A percentile compares a stretch with the other conserved stretches of the same genome.
Conservation (phyloP, 1,140 invertebrate species). For the Lucilia sericata region DNA sequence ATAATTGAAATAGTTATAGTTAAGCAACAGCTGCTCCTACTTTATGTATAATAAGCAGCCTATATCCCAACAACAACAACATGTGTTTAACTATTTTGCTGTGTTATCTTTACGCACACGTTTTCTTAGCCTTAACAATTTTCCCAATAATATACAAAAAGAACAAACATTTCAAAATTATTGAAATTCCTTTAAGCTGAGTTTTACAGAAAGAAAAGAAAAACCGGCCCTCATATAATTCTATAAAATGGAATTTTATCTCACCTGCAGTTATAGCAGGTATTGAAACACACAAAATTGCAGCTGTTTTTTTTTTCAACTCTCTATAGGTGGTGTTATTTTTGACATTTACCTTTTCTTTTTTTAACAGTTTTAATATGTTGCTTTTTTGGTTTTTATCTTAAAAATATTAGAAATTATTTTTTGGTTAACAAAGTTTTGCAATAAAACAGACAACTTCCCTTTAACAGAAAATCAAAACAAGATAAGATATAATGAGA, state of each 20-base stretch:
- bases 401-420: neutral
- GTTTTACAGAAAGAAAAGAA: no score
- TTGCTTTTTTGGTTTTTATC: neutral
- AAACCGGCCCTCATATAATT: slow-evolving; percentile 34
- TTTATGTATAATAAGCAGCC: neutral
- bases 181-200: slow-evolving; percentile 20
- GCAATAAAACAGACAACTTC: neutral
- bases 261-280: slow-evolving; percentile 30
- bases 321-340: neutral
- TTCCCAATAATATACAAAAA: neutral
- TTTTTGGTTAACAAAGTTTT: neutral
- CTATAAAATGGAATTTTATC: neutral
- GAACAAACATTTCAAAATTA: neutral
- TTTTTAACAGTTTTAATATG: neutral
- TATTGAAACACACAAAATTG: slow-evolving; percentile 4
- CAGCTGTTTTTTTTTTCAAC: slow-evolving; percentile 32
- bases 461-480: no score
- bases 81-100: neutral
- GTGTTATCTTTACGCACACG: neutral
- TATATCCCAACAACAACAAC: neutral
- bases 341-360: neutral
- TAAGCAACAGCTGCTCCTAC: slow-evolving; percentile 13
- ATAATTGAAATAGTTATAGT: slow-evolving; percentile 8
- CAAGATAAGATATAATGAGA: no score
- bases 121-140: neutral